Evolutionary conservation across 2,797 vertebrate species (phyloP), one percentile per base, ranked within the genome.

Genomic region (Tapera naevia): DNA sequence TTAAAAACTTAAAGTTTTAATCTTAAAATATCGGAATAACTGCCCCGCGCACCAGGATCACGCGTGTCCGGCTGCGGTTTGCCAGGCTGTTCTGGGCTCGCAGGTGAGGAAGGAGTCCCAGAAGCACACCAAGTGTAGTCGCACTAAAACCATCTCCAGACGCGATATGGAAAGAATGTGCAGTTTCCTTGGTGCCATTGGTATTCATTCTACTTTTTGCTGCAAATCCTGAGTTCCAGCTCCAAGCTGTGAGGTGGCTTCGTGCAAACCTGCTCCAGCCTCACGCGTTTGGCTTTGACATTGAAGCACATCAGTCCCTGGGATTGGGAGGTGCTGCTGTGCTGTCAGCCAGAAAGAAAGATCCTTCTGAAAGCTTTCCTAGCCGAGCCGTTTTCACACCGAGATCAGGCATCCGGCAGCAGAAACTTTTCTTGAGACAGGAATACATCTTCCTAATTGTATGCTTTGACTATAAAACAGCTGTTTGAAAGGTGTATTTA

Each of bases 391-490:
- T 30, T 56, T 32, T 72, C 39, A 30, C 19, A 2, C 39, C 37
- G 39, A 57, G 37, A 67, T 88, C 46, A 30, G 45, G 62, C 23
- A 41, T 71, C 45, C 75, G 54, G 80, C 50, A 67, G 53, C 46
- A 74, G 46, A 80, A 93, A 87, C 69, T 73, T 61, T 24, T 37
- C 54, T 33, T 21, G n/a, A 78, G 74, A 30, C 9, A 2, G 50
- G 18, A 60, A 35, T 45, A 89, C 37, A n/a, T 91, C 48, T 80
- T 23, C 84, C 15, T 86, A 93, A 92, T 94, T 92, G 60, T 28
- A 73, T 51, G 45, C 48, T 93, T 21, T 64, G 35, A 41, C 66
- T 78, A 30, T 61, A 57, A 91, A 79, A 67, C 53, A 86, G 35
- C 64, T 64, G 24, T 35, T 65, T 69, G 46, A 80, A 81, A 87